Percentiles rank a stretch among this genome's conserved stretches.
Evolutionary conservation across 1,140 invertebrate species (phyloP).

Genomic region (Drosophila arawakana): DNA sequence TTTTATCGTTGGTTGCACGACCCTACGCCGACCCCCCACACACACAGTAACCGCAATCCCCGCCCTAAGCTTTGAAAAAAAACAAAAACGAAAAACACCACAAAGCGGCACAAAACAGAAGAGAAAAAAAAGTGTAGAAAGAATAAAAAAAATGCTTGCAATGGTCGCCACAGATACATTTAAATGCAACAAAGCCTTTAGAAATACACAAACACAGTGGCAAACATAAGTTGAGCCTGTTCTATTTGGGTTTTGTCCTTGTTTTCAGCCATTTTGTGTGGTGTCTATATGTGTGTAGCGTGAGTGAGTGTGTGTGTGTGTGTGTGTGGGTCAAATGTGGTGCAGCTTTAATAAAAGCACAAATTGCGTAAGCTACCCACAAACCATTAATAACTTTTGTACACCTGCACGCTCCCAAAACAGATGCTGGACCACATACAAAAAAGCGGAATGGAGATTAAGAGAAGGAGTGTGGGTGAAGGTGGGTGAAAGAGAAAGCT

Average conservation of each 20-base stretch:
- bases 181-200: not conserved
- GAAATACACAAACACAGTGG: constrained; percentile 1
- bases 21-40: not conserved
- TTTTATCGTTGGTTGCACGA: constrained; percentile 1
- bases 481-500: not conserved
- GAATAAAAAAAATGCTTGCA: constrained; percentile 41
- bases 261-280: not conserved
- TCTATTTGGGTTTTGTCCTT: constrained; percentile 22
- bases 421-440: constrained; percentile 32
- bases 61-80: not conserved
- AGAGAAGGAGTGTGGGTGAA: not conserved
- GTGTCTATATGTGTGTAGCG: not conserved
- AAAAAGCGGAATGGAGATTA: not conserved
- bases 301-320: constrained; percentile 8
- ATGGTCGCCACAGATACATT: constrained; percentile 8
- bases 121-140: not conserved
- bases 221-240: not conserved
- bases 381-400: constrained; percentile 75
- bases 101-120: not conserved
- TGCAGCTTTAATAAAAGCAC: constrained; percentile 65
- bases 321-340: constrained; percentile 39
- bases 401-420: constrained; percentile 61
- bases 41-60: not conserved
- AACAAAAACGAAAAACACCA: not conserved
- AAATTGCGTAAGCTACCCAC: constrained; percentile 74